These are phyloP conservation scores for Cryptomyrus ogoouensis DNA, from an alignment of 2,113 vertebrate species.

Conservation along the genomic window DNA sequence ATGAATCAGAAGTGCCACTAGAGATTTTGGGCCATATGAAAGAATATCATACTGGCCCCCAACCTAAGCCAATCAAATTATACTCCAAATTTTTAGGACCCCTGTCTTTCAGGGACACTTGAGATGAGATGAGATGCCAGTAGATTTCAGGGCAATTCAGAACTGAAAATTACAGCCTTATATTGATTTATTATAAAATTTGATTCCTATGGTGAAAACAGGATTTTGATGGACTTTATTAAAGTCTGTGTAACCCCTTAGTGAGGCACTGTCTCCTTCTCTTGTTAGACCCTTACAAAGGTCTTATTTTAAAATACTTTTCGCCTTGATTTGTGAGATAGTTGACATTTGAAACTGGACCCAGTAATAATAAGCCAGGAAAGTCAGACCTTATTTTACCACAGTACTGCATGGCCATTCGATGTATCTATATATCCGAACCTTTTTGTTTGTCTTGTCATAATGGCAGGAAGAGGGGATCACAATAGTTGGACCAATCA, in stretches of 20 bases:
- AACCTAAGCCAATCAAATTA: background rate
- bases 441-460: background rate
- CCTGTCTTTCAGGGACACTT: background rate
- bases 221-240: background rate
- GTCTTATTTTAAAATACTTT: background rate
- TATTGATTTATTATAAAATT: background rate
- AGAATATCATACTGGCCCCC: background rate
- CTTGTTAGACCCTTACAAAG: background rate
- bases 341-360: background rate
- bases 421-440: background rate
- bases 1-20: background rate
- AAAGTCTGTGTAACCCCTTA: background rate
- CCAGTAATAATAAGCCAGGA: background rate
- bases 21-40: background rate
- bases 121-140: background rate
- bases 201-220: background rate
- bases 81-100: background rate
- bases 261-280: background rate
- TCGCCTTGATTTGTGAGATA: background rate
- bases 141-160: background rate
- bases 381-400: background rate
- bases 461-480: background rate
- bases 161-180: background rate
- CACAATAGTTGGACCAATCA: background rate
- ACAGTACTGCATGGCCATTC: background rate